Evolutionary conservation across 2,888 invertebrate genomes (phyloP).

Genomic region (Aspidiotus rigidus): DNA sequence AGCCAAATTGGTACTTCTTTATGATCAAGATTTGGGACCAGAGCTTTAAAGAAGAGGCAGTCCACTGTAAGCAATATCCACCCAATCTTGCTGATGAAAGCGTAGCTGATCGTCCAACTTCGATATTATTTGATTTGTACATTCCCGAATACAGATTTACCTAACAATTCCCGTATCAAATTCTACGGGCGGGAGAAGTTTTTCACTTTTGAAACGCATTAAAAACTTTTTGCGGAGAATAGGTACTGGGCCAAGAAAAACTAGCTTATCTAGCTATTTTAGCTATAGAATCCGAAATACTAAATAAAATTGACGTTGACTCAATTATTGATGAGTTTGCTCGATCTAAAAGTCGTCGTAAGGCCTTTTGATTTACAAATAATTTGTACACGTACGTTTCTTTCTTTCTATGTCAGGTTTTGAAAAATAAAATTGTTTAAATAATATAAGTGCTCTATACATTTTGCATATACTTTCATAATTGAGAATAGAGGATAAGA

Average conservation of each 20-base stretch:
- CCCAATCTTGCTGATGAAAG: neutral
- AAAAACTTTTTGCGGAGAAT: slow-evolving; percentile 4
- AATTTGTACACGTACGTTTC: too few relatives aligned
- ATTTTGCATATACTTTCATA: too few relatives aligned
- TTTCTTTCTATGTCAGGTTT: too few relatives aligned
- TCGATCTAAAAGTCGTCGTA: neutral
- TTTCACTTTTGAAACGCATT: neutral
- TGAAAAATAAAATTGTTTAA: too few relatives aligned
- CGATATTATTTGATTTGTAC: slow-evolving; percentile 3
- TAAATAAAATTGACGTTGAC: neutral
- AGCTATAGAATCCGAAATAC: slow-evolving; percentile 1
- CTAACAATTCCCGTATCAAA: slow-evolving; percentile 1
- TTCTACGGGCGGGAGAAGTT: neutral
- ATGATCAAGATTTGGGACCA: slow-evolving; percentile 5
- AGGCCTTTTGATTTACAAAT: neutral
- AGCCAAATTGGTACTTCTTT: slow-evolving; percentile 8
- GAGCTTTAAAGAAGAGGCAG: slow-evolving; percentile 5
- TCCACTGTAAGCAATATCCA: too few relatives aligned
- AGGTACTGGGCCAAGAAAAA: slow-evolving; percentile 3
- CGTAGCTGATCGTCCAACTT: neutral
- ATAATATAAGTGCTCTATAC: too few relatives aligned
- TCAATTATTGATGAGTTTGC: slow-evolving; percentile 2
- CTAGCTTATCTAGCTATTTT: neutral
- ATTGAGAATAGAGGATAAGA: too few relatives aligned
- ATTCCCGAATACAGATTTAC: neutral